Evolutionary conservation across 2,113 vertebrate species (phyloP).

Genomic region (Melanerpes aurifrons): DNA sequence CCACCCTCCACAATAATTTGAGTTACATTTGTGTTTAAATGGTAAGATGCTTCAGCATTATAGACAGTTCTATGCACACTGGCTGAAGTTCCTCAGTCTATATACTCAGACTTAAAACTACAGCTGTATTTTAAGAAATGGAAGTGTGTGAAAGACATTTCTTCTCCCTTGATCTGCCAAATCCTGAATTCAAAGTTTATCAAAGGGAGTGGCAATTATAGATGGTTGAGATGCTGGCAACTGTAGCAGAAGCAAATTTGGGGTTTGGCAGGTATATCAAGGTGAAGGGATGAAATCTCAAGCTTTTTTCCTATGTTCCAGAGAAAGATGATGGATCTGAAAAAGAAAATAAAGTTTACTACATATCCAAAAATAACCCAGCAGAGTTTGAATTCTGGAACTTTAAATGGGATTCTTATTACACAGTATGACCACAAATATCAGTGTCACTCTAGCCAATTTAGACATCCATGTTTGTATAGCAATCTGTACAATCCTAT

Average conservation of each 20-base stretch:
- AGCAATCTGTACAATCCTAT: conserved; percentile 28
- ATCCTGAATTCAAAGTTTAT: not conserved
- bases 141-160: conserved; percentile 47
- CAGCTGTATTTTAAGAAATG: not conserved
- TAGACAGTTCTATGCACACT: not conserved
- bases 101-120: not conserved
- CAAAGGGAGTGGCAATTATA: conserved; percentile 44
- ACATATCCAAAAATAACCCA: conserved; percentile 57
- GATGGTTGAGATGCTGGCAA: conserved; percentile 42
- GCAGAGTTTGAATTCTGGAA: conserved; percentile 46
- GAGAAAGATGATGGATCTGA: conserved; percentile 55
- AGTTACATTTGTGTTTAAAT: not conserved
- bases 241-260: not conserved
- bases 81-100: not conserved
- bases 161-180: conserved; percentile 35
- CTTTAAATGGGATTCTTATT: conserved; percentile 43
- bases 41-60: not conserved
- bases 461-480: conserved; percentile 30
- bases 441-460: conserved; percentile 22
- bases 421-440: conserved; percentile 39
- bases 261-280: conserved; percentile 53
- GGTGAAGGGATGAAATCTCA: conserved; percentile 52
- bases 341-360: conserved; percentile 58
- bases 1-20: not conserved
- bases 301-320: conserved; percentile 42